phyloP scores from a whole-genome alignment of 64 coral and sea anemone genomes.

The Stichodactyla helianthus region DNA sequence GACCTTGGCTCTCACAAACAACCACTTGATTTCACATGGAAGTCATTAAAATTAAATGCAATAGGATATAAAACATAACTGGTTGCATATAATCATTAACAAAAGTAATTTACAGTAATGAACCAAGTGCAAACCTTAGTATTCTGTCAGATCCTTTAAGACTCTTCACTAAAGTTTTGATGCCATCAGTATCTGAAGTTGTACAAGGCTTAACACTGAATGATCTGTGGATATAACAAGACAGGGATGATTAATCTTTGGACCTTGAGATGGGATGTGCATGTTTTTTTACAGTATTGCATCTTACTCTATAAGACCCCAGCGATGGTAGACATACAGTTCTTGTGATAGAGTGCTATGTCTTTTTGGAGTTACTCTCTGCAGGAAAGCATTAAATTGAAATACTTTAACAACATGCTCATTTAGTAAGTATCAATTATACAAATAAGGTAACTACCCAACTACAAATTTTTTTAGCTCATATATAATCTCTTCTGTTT shows the following conservation, averaged over 20 bases:
- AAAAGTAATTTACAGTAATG: too few species aligned
- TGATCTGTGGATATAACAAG: slow-evolving; percentile 35
- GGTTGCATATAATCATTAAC: too few species aligned
- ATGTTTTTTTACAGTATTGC: not conserved
- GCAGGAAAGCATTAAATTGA: slow-evolving; percentile 26
- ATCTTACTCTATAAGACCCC: slow-evolving; percentile 91
- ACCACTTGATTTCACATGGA: too few species aligned
- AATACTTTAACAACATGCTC: too few species aligned
- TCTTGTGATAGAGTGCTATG: slow-evolving; percentile 89
- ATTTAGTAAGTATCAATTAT: too few species aligned
- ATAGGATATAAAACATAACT: too few species aligned
- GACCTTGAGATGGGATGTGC: not conserved
- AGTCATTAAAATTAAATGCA: too few species aligned
- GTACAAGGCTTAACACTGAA: slow-evolving; percentile 71
- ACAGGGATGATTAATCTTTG: not conserved
- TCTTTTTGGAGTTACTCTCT: slow-evolving; percentile 92
- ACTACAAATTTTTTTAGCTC: too few species aligned
- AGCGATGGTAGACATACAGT: slow-evolving; percentile 90
- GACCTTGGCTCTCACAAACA: too few species aligned
- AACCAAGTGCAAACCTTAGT: slow-evolving; percentile 35
- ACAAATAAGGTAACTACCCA: too few species aligned
- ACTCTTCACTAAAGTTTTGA: slow-evolving; percentile 54
- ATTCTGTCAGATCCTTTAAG: slow-evolving; percentile 60
- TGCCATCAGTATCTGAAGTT: slow-evolving; percentile 47
- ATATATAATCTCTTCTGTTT: too few species aligned